These are phyloP conservation scores for Bombus waltoni DNA, from an alignment of 1,140 invertebrate species.

Conservation along the genomic window DNA sequence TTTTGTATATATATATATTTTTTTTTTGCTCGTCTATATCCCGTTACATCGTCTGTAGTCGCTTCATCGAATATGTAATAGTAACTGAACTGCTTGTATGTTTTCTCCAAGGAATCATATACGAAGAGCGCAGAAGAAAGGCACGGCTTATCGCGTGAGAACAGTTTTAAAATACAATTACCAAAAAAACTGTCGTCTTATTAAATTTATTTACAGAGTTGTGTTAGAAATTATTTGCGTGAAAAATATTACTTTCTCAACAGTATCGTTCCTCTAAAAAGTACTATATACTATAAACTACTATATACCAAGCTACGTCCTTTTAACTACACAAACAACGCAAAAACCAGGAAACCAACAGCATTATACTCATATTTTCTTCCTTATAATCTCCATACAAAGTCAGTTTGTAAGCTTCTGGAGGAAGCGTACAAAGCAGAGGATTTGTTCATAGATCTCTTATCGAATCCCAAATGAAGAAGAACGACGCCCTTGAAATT, in stretches of 20 bases:
- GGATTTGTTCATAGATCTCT: neutral
- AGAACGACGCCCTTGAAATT: neutral
- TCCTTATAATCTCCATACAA: neutral
- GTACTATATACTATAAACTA: no score
- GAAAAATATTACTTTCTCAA: no score
- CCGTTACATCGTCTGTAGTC: no score
- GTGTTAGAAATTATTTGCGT: no score
- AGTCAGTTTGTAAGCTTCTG: no score
- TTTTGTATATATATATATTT: neutral
- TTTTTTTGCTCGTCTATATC: neutral
- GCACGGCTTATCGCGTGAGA: neutral
- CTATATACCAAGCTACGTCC: neutral
- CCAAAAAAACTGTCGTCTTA: neutral
- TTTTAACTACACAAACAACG: neutral
- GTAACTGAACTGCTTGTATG: neutral
- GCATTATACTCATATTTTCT: neutral
- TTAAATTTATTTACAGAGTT: no score
- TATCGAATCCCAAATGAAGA: neutral
- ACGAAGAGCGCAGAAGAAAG: neutral
- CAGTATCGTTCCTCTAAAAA: no score
- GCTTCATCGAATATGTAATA: neutral
- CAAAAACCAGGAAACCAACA: neutral
- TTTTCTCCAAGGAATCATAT: neutral
- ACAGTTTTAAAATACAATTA: neutral
- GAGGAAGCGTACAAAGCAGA: neutral